phyloP scores from a whole-genome alignment of 2,888 invertebrate genomes.

The Agrenia bidenticulata region DNA sequence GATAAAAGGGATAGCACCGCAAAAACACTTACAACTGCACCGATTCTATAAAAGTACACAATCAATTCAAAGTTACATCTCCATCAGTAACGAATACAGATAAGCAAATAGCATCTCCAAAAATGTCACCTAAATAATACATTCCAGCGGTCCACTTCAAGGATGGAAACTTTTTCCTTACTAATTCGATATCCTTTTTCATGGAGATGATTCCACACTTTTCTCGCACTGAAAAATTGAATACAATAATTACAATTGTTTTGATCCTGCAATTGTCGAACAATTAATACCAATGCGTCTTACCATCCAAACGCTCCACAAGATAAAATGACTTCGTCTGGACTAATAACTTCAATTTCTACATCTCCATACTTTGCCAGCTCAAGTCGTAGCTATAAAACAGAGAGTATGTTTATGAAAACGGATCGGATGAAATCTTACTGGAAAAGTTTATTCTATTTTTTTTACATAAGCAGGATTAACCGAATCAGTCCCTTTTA shows the following conservation, averaged over 20 bases:
- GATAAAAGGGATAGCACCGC: no score
- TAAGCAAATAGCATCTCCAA: no score
- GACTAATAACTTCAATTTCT: slow-evolving; percentile 25
- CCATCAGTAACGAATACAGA: no score
- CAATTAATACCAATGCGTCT: no score
- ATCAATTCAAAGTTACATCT: no score
- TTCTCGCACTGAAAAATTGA: neutral
- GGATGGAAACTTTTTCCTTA: neutral
- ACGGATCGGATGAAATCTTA: neutral
- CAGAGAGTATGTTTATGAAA: no score
- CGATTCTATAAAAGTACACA: no score
- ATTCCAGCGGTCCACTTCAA: neutral
- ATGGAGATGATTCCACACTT: neutral
- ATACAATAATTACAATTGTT: no score
- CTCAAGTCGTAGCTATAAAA: slow-evolving; percentile 21
- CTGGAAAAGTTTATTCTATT: neutral
- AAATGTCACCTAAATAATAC: no score
- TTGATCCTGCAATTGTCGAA: no score
- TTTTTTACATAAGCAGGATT: slow-evolving; percentile 23
- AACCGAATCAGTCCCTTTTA: slow-evolving; percentile 35
- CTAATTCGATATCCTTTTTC: neutral
- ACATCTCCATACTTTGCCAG: slow-evolving; percentile 34
- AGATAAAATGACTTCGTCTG: slow-evolving; percentile 25
- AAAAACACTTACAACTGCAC: no score
- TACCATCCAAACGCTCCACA: slow-evolving; percentile 26